These are phyloP conservation scores for Drosophila santomea DNA, from an alignment of 1,140 invertebrate genomes.

Conservation along the genomic window DNA sequence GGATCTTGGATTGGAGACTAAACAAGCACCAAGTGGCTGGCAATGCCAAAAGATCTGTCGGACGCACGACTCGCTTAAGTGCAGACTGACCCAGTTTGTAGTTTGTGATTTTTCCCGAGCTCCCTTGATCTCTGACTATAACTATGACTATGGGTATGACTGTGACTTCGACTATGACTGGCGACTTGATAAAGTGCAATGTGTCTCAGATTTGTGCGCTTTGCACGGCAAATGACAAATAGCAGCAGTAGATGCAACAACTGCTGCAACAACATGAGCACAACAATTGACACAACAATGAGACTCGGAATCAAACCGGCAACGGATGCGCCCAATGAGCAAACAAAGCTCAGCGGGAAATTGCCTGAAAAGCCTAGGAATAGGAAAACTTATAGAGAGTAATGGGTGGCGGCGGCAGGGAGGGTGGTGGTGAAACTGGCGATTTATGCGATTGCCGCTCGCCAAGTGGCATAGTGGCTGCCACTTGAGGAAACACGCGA, in stretches of 20 bases:
- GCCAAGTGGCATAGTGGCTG: slow-evolving; percentile 79
- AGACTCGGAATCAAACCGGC: slow-evolving; percentile 59
- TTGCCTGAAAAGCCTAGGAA: slow-evolving; percentile 64
- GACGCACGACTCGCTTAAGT: slow-evolving; percentile 80
- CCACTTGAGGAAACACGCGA: slow-evolving; percentile 82
- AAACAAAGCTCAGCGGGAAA: slow-evolving; percentile 82
- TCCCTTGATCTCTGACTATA: slow-evolving; percentile 61
- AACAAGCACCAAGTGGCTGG: slow-evolving; percentile 62
- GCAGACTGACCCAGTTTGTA: slow-evolving; percentile 75
- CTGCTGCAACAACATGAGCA: slow-evolving; percentile 55
- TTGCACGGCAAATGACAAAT: slow-evolving; percentile 56
- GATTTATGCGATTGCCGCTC: slow-evolving; percentile 79
- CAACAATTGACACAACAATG: slow-evolving; percentile 83
- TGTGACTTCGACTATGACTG: slow-evolving; percentile 39
- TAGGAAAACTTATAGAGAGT: slow-evolving; percentile 22
- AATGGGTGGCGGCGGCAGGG: slow-evolving; percentile 7
- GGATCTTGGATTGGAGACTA: slow-evolving; percentile 25
- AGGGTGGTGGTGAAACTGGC: neutral
- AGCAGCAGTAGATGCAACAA: slow-evolving; percentile 38
- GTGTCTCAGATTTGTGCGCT: slow-evolving; percentile 74
- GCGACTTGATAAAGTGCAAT: slow-evolving; percentile 71
- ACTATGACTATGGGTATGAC: slow-evolving; percentile 16
- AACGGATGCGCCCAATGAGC: slow-evolving; percentile 82
- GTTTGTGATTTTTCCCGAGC: slow-evolving; percentile 47
- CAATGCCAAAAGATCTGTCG: slow-evolving; percentile 67